Base-by-base conservation (phyloP, 2,113 vertebrate species). In the Plestiodon gilberti region DNA sequence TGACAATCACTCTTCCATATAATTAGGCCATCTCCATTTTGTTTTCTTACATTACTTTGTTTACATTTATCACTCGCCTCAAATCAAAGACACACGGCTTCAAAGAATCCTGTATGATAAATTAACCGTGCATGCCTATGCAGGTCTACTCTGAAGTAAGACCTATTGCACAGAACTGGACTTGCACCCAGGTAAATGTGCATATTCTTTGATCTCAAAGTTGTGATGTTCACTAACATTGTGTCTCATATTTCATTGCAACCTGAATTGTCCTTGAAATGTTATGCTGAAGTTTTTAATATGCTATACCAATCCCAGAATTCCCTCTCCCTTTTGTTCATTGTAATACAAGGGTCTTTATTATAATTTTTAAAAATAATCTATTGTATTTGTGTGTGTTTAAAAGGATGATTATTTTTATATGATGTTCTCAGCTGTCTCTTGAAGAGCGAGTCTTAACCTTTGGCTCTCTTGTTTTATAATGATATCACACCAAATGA, bases 231-330 rank as follows among this genome's bases (percentile, higher is more conserved):
- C 7, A 10, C 48, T 65, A 64, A 82, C 30, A 81, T 61, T 43
- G 38, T 61, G n/a, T 10, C 7, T 18, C 1, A 0, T n/a, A 0
- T 1, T 55, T 76, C 59, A 30, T 30, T 8, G 15, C 30, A 15
- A 38, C 15, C 40, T 35, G 65, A 10, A 2, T 30, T 40, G 79
- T n/a, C 82, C 33, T 80, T 6, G 38, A 30, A 57, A 6, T 17
- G 1, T 2, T 1, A n/a, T n/a, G 43, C 4, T 64, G 0, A 5
- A 61, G 25, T 48, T 69, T 38, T 71, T 13, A 61, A 22, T 55
- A 2, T 28, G 2, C 3, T 0, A 9, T 30, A 80, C 6, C 61
- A 35, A 67, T 76, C n/a, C 22, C 85, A 74, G 59, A 65, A 30
- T n/a, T 10, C n/a, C n/a, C 9, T 64, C 2, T 59, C 15, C 6